These are phyloP conservation scores for Dinomys branickii DNA, from an alignment of 2,113 vertebrate species.

Conservation along the genomic window DNA sequence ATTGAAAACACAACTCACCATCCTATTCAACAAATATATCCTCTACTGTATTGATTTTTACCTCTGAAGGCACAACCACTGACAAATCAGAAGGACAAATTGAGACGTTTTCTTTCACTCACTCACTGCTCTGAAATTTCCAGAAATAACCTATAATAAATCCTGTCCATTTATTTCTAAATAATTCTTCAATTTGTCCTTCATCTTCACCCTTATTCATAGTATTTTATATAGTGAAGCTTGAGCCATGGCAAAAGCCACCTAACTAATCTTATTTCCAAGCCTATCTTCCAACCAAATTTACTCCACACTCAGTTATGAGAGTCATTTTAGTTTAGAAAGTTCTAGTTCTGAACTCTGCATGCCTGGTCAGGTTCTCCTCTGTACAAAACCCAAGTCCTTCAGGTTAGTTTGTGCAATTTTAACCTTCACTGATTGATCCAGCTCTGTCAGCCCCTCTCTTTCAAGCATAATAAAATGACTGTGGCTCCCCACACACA, in stretches of 20 bases:
- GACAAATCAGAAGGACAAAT: background rate
- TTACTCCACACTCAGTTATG: background rate
- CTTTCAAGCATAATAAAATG: background rate
- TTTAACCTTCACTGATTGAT: background rate
- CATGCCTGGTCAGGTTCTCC: background rate
- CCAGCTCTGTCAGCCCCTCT: background rate
- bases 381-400: background rate
- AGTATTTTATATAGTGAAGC: background rate
- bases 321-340: background rate
- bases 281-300: background rate
- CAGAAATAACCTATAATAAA: constrained; percentile 12
- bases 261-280: background rate
- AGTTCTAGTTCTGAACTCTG: too few species aligned
- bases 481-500: background rate
- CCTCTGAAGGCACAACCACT: background rate
- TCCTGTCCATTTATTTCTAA: background rate
- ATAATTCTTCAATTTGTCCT: constrained; percentile 4
- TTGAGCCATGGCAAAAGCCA: background rate
- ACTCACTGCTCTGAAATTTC: background rate
- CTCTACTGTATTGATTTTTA: background rate
- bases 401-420: background rate
- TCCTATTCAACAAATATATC: background rate
- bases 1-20: constrained; percentile 14
- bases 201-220: background rate
- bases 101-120: background rate